Conservation (phyloP, 2,888 invertebrate species). For the Philonicus albiceps region DNA sequence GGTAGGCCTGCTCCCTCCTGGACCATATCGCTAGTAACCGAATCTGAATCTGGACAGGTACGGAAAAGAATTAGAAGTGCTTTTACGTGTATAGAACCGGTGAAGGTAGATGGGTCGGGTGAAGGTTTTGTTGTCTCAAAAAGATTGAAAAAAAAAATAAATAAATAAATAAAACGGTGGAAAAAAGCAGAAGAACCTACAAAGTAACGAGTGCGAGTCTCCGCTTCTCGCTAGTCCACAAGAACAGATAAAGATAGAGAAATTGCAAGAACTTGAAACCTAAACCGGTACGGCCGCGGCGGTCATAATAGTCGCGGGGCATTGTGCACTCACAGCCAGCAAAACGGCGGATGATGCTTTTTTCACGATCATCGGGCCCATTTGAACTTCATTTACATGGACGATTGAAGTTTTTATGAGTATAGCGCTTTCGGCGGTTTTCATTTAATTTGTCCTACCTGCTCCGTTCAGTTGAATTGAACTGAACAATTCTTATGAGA, state of each 20-base stretch:
- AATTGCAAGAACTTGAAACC: slow-evolving; percentile 41
- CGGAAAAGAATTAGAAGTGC: slow-evolving; percentile 20
- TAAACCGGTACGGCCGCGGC: slow-evolving; percentile 31
- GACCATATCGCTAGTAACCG: neutral
- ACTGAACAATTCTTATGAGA: neutral
- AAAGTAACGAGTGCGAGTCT: neutral
- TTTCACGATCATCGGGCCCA: neutral
- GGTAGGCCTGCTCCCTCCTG: slow-evolving; percentile 6
- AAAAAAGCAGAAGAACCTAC: neutral
- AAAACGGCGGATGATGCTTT: slow-evolving; percentile 2
- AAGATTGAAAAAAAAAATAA: neutral
- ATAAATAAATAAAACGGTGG: no score
- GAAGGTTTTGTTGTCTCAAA: slow-evolving; percentile 12
- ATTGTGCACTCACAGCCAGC: neutral
- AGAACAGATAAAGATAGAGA: slow-evolving; percentile 36
- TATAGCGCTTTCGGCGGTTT: neutral
- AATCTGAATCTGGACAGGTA: slow-evolving; percentile 13
- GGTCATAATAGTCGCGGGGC: neutral
- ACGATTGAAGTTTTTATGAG: slow-evolving; percentile 26
- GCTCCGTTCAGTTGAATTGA: neutral
- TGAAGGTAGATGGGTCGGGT: slow-evolving; percentile 22
- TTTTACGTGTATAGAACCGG: slow-evolving; percentile 16
- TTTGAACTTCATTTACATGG: slow-evolving; percentile 39
- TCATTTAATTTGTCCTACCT: neutral
- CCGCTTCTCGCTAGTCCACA: neutral